Evolutionary conservation across 2,888 invertebrate species (phyloP).

Genomic region (Pristionchus exspectatus): DNA sequence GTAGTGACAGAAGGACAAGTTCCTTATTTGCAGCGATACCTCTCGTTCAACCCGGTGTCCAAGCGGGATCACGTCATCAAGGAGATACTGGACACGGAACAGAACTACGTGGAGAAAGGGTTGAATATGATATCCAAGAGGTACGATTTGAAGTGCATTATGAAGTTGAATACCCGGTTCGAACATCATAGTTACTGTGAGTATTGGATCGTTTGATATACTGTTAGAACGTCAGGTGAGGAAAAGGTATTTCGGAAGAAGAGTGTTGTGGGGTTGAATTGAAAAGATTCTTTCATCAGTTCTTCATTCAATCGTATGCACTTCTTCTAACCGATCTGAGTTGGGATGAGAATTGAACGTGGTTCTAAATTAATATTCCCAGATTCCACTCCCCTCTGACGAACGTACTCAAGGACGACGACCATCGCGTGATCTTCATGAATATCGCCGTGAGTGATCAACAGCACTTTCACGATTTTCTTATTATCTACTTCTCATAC

Average conservation of each 20-base stretch:
- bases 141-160: too few relatives aligned
- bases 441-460: slow-evolving; percentile 87
- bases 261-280: too few relatives aligned
- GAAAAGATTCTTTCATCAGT: too few relatives aligned
- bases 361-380: too few relatives aligned
- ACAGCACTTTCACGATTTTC: neutral
- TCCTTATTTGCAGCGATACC: slow-evolving; percentile 63
- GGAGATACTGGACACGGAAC: slow-evolving; percentile 95
- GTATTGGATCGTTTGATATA: too few relatives aligned
- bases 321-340: too few relatives aligned
- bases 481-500: neutral
- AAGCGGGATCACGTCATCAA: slow-evolving; percentile 89
- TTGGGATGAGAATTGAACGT: too few relatives aligned
- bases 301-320: too few relatives aligned
- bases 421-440: slow-evolving; percentile 89
- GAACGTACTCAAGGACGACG: slow-evolving; percentile 86
- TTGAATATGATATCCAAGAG: slow-evolving; percentile 82
- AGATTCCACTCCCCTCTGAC: slow-evolving; percentile 82
- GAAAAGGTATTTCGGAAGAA: too few relatives aligned
- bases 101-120: slow-evolving; percentile 92
- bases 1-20: neutral
- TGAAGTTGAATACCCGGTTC: too few relatives aligned
- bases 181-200: too few relatives aligned
- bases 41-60: slow-evolving; percentile 82
- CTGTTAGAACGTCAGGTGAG: too few relatives aligned